Evolutionary conservation across 2,888 invertebrate genomes (phyloP).

Genomic region (Stictocephala bisonia): DNA sequence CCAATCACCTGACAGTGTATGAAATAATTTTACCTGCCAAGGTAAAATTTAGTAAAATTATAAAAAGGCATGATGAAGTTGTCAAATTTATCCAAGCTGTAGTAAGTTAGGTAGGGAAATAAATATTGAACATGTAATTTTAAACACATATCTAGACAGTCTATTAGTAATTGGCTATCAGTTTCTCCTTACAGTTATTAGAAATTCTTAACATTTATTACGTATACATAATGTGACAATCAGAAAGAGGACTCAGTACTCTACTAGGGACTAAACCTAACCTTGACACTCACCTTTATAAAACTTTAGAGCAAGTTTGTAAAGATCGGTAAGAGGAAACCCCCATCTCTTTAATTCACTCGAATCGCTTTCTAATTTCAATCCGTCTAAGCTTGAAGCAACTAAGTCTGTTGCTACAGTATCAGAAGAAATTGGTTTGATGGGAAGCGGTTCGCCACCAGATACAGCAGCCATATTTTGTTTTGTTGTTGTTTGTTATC

Average conservation of each 20-base stretch:
- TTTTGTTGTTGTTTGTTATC: no score
- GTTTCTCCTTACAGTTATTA: no score
- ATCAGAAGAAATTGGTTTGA: no score
- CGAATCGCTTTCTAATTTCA: background rate
- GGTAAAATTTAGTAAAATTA: no score
- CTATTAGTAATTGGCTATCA: background rate
- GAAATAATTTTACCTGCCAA: no score
- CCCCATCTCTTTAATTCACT: constrained; percentile 69
- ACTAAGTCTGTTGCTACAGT: no score
- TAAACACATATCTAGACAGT: background rate
- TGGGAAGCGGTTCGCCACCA: no score
- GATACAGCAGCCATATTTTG: no score
- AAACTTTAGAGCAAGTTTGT: constrained; percentile 88
- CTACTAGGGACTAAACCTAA: background rate
- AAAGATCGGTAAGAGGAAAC: constrained; percentile 81
- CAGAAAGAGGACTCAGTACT: background rate
- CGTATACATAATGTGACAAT: constrained; percentile 20
- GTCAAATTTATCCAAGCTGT: no score
- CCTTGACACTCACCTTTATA: constrained; percentile 82
- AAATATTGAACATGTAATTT: background rate
- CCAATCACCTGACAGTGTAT: no score
- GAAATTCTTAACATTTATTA: no score
- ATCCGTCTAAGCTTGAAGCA: background rate
- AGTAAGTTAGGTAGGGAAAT: background rate
- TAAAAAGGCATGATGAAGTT: no score